These are phyloP conservation scores for Pycnomerus fuliginosus DNA, from an alignment of 2,888 invertebrate genomes.

Conservation along the genomic window DNA sequence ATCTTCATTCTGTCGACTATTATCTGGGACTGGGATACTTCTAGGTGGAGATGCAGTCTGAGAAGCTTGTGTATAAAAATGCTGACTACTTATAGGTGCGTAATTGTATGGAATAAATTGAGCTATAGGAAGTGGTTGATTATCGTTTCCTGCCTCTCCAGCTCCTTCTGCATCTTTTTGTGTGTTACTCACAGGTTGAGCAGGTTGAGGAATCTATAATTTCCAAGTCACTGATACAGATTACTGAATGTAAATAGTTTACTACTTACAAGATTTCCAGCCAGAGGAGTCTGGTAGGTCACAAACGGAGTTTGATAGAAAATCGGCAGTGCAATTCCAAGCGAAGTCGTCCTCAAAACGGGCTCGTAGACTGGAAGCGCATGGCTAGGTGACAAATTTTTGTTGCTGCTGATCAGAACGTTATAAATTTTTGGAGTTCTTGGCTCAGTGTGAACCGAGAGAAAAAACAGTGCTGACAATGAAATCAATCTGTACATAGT, in stretches of 20 bases:
- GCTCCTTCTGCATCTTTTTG: slow-evolving; percentile 2
- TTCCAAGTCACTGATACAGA: neutral
- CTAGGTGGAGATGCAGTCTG: too few relatives aligned
- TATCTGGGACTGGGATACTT: too few relatives aligned
- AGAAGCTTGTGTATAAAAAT: too few relatives aligned
- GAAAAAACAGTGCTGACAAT: slow-evolving; percentile 26
- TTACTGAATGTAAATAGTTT: neutral
- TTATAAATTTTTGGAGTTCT: slow-evolving; percentile 40
- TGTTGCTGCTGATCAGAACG: slow-evolving; percentile 39
- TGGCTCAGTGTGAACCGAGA: slow-evolving; percentile 26
- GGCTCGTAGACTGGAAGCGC: slow-evolving; percentile 41
- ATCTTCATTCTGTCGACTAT: too few relatives aligned
- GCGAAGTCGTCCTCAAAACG: slow-evolving; percentile 37
- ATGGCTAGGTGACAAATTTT: slow-evolving; percentile 41
- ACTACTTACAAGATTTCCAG: slow-evolving; percentile 14
- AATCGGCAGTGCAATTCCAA: slow-evolving; percentile 35
- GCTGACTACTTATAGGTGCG: too few relatives aligned
- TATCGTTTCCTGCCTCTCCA: slow-evolving; percentile 4
- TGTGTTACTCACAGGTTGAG: neutral
- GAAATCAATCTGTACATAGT: slow-evolving; percentile 32
- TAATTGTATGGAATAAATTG: slow-evolving; percentile 26
- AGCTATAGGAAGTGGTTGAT: slow-evolving; percentile 22
- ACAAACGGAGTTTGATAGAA: slow-evolving; percentile 18
- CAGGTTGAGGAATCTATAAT: too few relatives aligned
- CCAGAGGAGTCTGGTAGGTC: slow-evolving; percentile 6